phyloP scores from a whole-genome alignment of 2,113 vertebrate species.

The Marmota flaviventris region DNA sequence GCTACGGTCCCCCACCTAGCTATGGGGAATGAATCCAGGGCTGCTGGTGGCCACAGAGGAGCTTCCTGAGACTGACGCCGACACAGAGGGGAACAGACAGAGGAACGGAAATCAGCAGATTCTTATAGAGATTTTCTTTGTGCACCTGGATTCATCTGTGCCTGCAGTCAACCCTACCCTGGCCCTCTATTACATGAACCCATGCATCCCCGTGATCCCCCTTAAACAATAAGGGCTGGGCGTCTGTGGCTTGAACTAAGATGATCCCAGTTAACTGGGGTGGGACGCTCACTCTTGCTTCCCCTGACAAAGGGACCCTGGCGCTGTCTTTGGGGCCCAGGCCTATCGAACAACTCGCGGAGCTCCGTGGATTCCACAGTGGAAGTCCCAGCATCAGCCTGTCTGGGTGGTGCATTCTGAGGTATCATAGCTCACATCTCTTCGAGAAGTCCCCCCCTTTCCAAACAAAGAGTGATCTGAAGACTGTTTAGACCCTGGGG shows the following conservation, averaged over 20 bases:
- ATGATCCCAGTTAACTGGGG: not conserved
- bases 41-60: not conserved
- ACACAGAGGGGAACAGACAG: not conserved
- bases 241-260: not conserved
- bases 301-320: not conserved
- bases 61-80: not conserved
- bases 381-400: too few species aligned
- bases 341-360: not conserved
- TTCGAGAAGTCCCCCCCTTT: not conserved
- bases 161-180: not conserved
- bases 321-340: not conserved
- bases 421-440: not conserved
- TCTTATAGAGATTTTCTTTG: not conserved
- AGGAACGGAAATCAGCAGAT: not conserved
- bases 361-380: not conserved
- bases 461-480: not conserved
- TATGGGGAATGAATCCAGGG: not conserved
- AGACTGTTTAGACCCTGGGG: not conserved
- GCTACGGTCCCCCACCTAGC: not conserved
- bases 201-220: not conserved
- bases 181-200: not conserved
- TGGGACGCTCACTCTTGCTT: not conserved
- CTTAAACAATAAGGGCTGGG: not conserved
- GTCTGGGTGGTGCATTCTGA: not conserved
- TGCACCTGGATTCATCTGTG: not conserved